Conservation (phyloP, 2,888 invertebrate genomes). For the Dysmachus trigonus region DNA sequence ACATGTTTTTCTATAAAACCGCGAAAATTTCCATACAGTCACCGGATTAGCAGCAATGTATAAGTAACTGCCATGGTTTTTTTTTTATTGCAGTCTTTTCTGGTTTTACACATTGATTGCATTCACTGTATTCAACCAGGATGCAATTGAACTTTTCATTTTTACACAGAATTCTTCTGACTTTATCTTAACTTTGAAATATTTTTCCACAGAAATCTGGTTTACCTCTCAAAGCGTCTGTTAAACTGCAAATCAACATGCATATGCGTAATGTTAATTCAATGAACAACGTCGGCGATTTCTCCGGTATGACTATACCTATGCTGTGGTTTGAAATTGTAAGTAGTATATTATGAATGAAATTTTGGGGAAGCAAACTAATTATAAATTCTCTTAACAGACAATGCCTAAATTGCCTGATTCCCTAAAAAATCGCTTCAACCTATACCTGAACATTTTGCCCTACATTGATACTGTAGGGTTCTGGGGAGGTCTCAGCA, state of each 20-base stretch:
- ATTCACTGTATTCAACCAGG: not conserved
- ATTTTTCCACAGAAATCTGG: slow-evolving; percentile 71
- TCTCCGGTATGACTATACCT: slow-evolving; percentile 79
- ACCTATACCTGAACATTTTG: slow-evolving; percentile 76
- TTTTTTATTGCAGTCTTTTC: not conserved
- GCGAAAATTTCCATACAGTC: not conserved
- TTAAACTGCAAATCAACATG: slow-evolving; percentile 89
- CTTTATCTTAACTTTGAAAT: not conserved
- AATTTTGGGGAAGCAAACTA: not conserved
- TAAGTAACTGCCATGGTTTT: not conserved
- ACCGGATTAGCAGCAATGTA: not conserved
- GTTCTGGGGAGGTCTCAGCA: slow-evolving; percentile 58
- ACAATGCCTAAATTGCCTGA: slow-evolving; percentile 75
- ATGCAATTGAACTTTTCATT: not conserved
- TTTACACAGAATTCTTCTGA: not conserved
- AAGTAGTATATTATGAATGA: slow-evolving; percentile 64
- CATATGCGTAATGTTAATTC: slow-evolving; percentile 74
- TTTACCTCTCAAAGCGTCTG: slow-evolving; percentile 79
- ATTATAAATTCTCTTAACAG: slow-evolving; percentile 63
- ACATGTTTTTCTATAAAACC: not conserved
- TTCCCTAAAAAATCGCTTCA: slow-evolving; percentile 71
- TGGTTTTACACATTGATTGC: not conserved
- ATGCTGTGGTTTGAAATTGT: slow-evolving; percentile 91
- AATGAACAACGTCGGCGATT: slow-evolving; percentile 73
- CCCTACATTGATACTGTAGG: slow-evolving; percentile 69